These are phyloP conservation scores for Peromyscus melanophrys DNA, from an alignment of 2,797 vertebrate species.

Conservation along the genomic window DNA sequence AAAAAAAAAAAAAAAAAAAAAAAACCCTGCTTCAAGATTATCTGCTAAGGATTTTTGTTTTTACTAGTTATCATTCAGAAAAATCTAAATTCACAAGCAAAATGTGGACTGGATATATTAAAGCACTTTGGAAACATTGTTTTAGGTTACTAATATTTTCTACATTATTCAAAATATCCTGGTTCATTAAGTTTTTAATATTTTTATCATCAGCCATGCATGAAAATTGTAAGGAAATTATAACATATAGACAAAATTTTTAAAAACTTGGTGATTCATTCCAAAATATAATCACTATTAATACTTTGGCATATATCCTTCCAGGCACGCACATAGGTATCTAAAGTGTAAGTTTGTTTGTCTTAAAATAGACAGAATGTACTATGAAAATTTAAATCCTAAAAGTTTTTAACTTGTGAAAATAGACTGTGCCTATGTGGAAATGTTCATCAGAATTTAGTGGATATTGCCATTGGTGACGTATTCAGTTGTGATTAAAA, in stretches of 20 bases:
- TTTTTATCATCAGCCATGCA: slow-evolving; percentile 1
- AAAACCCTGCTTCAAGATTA: slow-evolving; percentile 6
- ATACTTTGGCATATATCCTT: slow-evolving; percentile 16
- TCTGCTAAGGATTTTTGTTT: neutral
- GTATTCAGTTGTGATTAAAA: slow-evolving; percentile 26
- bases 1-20: neutral
- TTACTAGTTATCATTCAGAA: neutral
- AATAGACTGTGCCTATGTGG: neutral
- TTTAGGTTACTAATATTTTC: slow-evolving; percentile 1
- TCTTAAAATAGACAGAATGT: slow-evolving; percentile 44
- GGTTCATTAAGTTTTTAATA: neutral
- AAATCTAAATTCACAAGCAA: slow-evolving; percentile 51
- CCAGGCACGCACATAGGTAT: neutral
- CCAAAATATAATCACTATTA: slow-evolving; percentile 35
- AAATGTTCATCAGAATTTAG: neutral
- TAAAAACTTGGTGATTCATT: neutral
- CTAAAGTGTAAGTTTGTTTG: slow-evolving; percentile 10
- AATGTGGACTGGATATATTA: slow-evolving; percentile 34
- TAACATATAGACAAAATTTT: neutral
- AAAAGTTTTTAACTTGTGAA: slow-evolving; percentile 25
- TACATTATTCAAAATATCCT: slow-evolving; percentile 5
- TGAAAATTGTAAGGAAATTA: slow-evolving; percentile 36
- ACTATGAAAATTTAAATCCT: slow-evolving; percentile 15
- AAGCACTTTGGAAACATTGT: neutral
- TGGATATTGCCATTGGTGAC: neutral